A percentile compares a stretch with the other conserved stretches of the same genome.
Evolutionary conservation across 2,113 vertebrate species (phyloP).

Genomic region (Oncorhynchus kisutch): DNA sequence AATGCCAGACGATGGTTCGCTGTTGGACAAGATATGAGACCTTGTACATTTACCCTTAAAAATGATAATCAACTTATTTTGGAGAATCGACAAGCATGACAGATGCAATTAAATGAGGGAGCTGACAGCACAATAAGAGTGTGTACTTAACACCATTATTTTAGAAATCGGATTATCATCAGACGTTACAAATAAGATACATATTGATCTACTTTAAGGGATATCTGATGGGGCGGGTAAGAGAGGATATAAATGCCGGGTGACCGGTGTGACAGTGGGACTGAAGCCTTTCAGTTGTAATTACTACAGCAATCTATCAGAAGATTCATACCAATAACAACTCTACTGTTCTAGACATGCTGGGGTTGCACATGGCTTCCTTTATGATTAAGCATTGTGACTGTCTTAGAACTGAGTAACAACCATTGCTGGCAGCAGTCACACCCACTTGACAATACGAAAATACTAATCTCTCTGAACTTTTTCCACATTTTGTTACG

Average conservation of each 20-base stretch:
- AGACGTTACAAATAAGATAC: background rate
- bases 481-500: no score
- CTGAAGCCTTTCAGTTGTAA: conserved; percentile 12
- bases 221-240: conserved; percentile 1
- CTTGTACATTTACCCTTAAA: conserved; percentile 35
- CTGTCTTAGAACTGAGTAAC: background rate
- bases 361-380: conserved; percentile 1
- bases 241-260: conserved; percentile 23
- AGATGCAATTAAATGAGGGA: conserved; percentile 21
- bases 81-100: conserved; percentile 34
- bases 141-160: background rate
- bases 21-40: background rate
- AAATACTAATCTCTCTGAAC: no score
- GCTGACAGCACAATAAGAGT: conserved; percentile 5
- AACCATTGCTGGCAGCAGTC: conserved; percentile 10
- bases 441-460: conserved; percentile 20
- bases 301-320: conserved; percentile 7
- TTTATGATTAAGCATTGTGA: background rate
- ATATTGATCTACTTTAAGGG: background rate
- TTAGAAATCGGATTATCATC: background rate
- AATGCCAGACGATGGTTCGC: conserved; percentile 29
- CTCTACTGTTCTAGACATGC: background rate
- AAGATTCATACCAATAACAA: conserved; percentile 28
- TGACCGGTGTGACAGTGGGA: conserved; percentile 16
- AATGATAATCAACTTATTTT: conserved; percentile 44